Evolutionary conservation across 2,113 vertebrate species (phyloP).

Genomic region (Sinosuthora webbiana): DNA sequence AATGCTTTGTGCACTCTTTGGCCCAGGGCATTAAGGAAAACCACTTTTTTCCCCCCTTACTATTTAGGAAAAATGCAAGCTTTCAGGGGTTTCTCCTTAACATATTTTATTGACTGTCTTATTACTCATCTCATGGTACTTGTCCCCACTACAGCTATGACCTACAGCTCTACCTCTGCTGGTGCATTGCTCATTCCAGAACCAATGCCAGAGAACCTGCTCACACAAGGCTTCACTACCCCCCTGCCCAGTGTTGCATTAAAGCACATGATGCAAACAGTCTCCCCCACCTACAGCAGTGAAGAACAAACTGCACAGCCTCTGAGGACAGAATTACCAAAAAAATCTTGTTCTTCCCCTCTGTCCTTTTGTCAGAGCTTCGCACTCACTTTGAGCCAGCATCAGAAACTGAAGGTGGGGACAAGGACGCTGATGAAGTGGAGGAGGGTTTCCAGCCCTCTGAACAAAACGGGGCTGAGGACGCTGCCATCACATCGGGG

Average conservation of each 20-base stretch:
- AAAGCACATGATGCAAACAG: neutral
- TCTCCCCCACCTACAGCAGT: neutral
- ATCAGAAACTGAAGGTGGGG: conserved; percentile 82
- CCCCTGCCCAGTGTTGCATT: neutral
- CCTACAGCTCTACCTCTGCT: neutral
- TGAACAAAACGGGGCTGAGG: conserved; percentile 49
- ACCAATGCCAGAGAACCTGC: neutral
- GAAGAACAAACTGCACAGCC: neutral
- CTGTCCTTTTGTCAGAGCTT: conserved; percentile 78
- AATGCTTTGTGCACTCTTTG: neutral
- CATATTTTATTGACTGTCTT: neutral
- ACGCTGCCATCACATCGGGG: neutral
- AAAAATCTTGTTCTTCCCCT: neutral
- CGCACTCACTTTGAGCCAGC: conserved; percentile 84
- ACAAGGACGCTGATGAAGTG: conserved; percentile 81
- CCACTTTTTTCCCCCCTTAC: no score
- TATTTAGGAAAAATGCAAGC: neutral
- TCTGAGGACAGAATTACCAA: neutral
- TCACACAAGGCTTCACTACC: neutral
- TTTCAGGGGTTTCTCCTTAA: neutral
- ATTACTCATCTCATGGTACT: neutral
- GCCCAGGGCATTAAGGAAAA: neutral
- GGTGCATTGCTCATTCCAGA: neutral
- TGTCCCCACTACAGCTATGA: neutral
- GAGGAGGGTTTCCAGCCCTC: conserved; percentile 72